Evolutionary conservation across 2,888 invertebrate genomes (phyloP), one percentile per base, ranked within the genome.

Genomic region (Tenthredo distinguenda): DNA sequence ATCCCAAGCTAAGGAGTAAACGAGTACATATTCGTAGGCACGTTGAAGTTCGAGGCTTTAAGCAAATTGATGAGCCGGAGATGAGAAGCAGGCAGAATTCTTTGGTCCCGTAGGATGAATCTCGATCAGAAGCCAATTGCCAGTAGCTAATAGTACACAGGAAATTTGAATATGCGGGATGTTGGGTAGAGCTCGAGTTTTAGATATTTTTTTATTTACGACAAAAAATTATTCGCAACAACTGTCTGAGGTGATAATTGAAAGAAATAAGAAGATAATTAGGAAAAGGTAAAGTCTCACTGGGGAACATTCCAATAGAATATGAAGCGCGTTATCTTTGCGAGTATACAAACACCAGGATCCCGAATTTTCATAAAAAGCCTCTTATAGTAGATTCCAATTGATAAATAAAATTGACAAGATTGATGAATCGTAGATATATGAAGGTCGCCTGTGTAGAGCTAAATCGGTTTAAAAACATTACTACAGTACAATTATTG

Each of bases 401-500:
- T 47, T 10, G 40, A 43, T 40, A 9, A 40, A 10, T 10, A 10
- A 43, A 43, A 43, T 43, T 10, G 1, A 43, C 12, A 10, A 43
- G 2, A 2, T 21, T 62, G 10, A 62, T 62, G 7, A 21, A 6
- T 58, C 7, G 21, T 58, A n/a, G 21, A 58, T 58, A 18, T 50
- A 50, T 50, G 7, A 62, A 15, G 76, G 6, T 26, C 26, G 18
- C 15, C 15, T 37, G 18, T 58, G 79, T 31, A 12, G 50, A 76
- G 47, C 15, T 76, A 26, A 47, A 26, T 43, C 10, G 40, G 26
- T 91, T 90, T 88, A 90, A 89, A 89, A 89, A 89, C 90, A 91
- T 90, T 90, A 91, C 47, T 90, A 91, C 91, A 87, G 91, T 62
- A 62, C 62, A 26, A 90, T 26, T 62, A 26, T 62, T 26, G 91